These are phyloP conservation scores for Neoniphon sammara DNA, from an alignment of 2,797 vertebrate genomes.

Conservation along the genomic window DNA sequence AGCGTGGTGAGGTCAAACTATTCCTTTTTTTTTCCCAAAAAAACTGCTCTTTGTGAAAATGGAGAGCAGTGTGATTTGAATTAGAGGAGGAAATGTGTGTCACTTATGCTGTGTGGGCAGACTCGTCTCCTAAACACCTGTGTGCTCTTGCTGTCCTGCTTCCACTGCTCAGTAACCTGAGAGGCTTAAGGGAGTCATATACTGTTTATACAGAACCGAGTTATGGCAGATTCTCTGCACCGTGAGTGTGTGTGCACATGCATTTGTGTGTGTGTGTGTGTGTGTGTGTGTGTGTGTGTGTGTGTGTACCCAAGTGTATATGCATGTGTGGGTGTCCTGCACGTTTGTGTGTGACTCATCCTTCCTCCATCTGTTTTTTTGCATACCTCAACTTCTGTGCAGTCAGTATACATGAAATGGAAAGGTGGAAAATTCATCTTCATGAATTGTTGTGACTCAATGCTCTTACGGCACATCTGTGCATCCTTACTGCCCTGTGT, in stretches of 20 bases:
- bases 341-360: conserved; percentile 19
- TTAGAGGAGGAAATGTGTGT: conserved; percentile 30
- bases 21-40: conserved; percentile 54
- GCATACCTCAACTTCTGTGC: conserved; percentile 28
- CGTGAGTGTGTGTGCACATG: neutral
- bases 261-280: neutral
- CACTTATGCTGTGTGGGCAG: conserved; percentile 33
- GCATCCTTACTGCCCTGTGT: neutral
- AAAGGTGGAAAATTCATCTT: conserved; percentile 31
- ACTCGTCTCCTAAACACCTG: conserved; percentile 58
- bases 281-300: neutral
- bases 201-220: conserved; percentile 22
- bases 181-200: conserved; percentile 51
- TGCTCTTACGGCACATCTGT: conserved; percentile 10
- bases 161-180: conserved; percentile 48
- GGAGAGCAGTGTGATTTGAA: conserved; percentile 1
- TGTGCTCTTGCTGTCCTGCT: conserved; percentile 32
- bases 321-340: neutral
- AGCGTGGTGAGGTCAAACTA: conserved; percentile 56
- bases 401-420: conserved; percentile 19
- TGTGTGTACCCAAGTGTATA: neutral
- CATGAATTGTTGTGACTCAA: conserved; percentile 10
- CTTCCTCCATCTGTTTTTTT: conserved; percentile 52
- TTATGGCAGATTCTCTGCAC: conserved; percentile 35
- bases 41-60: conserved; percentile 12